Conservation (phyloP, 2,113 vertebrate species). For the Pholis gunnellus region DNA sequence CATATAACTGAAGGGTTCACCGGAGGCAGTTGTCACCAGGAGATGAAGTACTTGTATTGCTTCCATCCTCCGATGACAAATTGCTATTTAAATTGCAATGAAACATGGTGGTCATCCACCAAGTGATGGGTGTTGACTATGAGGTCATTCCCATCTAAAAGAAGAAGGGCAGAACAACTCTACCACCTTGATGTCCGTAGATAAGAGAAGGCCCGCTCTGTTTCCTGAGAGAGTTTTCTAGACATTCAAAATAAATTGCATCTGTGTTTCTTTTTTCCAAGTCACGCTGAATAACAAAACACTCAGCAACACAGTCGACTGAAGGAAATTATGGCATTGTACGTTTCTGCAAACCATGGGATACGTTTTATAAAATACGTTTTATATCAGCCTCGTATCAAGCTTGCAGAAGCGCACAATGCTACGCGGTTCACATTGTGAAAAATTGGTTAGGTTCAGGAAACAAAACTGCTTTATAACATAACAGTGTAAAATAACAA, state of each 20-base stretch:
- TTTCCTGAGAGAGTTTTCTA: not conserved
- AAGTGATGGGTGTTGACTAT: not conserved
- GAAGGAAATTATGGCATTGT: too few relatives aligned
- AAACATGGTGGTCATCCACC: slow-evolving; percentile 12
- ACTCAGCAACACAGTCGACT: too few relatives aligned
- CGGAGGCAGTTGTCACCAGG: slow-evolving; percentile 42
- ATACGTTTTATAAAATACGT: too few relatives aligned
- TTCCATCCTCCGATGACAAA: slow-evolving; percentile 44
- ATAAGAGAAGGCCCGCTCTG: not conserved
- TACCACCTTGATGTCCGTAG: not conserved
- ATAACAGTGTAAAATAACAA: too few relatives aligned
- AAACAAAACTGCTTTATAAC: too few relatives aligned
- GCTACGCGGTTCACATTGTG: too few relatives aligned
- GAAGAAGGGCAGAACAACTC: not conserved
- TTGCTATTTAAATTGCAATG: slow-evolving; percentile 20
- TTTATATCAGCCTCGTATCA: too few relatives aligned
- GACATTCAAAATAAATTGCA: not conserved
- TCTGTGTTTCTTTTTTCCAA: not conserved
- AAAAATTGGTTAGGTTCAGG: too few relatives aligned
- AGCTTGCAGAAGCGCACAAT: too few relatives aligned
- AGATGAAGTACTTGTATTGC: slow-evolving; percentile 37
- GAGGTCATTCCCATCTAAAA: slow-evolving; percentile 17
- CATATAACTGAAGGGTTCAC: slow-evolving; percentile 19
- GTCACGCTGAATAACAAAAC: slow-evolving; percentile 9
- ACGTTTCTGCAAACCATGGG: too few relatives aligned